A percentile compares a stretch with the other conserved stretches of the same genome.
These are phyloP conservation scores for Drosophila bocqueti DNA, from an alignment of 1,140 invertebrate species.

Conservation along the genomic window DNA sequence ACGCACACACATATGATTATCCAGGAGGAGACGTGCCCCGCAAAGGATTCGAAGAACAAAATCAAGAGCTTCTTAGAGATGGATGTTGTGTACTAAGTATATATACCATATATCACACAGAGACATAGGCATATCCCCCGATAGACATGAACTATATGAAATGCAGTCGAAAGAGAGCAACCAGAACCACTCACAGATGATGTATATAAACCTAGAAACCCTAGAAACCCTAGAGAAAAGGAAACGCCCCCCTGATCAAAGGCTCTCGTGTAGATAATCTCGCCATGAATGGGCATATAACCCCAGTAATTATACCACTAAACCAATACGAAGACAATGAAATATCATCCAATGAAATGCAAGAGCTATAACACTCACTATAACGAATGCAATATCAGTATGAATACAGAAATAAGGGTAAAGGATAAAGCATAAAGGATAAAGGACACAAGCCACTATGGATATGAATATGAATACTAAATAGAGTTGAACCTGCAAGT, in stretches of 20 bases:
- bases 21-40: neutral
- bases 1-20: neutral
- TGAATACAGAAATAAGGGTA: slow-evolving; percentile 6
- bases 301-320: slow-evolving; percentile 26
- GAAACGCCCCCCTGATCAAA: too few species aligned
- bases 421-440: neutral
- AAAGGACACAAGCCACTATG: slow-evolving; percentile 13
- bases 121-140: slow-evolving; percentile 31
- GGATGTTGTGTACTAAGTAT: slow-evolving; percentile 54
- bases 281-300: neutral
- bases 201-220: neutral
- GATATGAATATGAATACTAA: slow-evolving; percentile 30
- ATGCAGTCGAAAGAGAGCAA: too few species aligned
- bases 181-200: neutral
- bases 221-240: too few species aligned
- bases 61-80: slow-evolving; percentile 80
- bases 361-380: slow-evolving; percentile 55
- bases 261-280: slow-evolving; percentile 31
- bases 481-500: slow-evolving; percentile 59
- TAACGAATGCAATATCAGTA: slow-evolving; percentile 33
- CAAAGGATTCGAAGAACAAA: slow-evolving; percentile 59
- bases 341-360: slow-evolving; percentile 78
- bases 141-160: too few species aligned
- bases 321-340: slow-evolving; percentile 72
- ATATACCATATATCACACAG: slow-evolving; percentile 19